Evolutionary conservation across 2,113 vertebrate species (phyloP), one percentile per base, ranked within the genome.

Genomic region (Brachypodius melanocephalos): DNA sequence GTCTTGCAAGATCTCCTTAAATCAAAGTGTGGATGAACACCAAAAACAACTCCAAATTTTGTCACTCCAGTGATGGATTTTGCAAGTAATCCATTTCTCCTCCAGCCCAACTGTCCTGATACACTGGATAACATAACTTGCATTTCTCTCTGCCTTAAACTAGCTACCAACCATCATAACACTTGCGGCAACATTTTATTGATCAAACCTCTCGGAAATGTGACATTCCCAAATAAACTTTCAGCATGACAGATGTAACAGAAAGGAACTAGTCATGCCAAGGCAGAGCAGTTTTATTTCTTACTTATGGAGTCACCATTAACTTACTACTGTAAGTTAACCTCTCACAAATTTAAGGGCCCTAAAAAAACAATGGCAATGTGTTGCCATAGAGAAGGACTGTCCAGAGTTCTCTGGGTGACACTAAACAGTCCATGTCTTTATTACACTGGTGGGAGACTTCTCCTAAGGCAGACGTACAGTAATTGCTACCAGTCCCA

Each of bases 401-500:
- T 73, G 59, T 48, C 88, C 52, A 69, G 63, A 69, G 59, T 34
- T 79, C 66, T 73, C 61, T 48, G 81, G 8, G 40, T 94, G 71
- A 94, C 36, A 54, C 42, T 73, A 43, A 89, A 74, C 72, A 94
- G 82, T n/a, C 45, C 31, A 3, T 57, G 78, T 15, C 88, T 82
- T 38, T 66, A 43, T 55, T 71, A 58, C 20, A 74, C n/a, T 58
- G 52, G 36, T 89, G 69, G 67, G 75, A 91, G 34, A 36, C 24
- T 31, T 54, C 65, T 89, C 88, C 75, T 76, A 77, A 59, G 52
- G 55, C 61, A 77, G 20, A 73, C 42, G 40, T 29, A 42, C 71
- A 67, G 19, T 84, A 95, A 93, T 77, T 93, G 40, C 63, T 90
- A 87, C 51, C 81, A 93, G 78, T 62, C 8, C 38, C 63, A 80